phyloP scores from a whole-genome alignment of 2,888 invertebrate genomes.

The Steinernema carpocapsae region DNA sequence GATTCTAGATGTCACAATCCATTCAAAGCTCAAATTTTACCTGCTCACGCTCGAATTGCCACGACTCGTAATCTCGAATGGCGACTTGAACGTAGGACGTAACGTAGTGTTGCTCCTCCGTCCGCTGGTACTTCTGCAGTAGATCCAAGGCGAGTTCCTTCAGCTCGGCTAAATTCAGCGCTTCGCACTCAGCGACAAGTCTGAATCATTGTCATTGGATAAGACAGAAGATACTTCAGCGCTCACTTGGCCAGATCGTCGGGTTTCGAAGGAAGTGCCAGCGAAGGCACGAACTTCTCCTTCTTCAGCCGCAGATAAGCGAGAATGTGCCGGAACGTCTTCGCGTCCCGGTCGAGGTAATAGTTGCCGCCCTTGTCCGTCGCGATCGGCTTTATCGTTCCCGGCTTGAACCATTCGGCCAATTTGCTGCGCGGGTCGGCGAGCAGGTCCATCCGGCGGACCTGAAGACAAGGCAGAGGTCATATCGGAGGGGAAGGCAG shows the following conservation, averaged over 20 bases:
- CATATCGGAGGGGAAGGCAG: not conserved
- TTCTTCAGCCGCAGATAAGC: constrained; percentile 92
- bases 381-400: constrained; percentile 59
- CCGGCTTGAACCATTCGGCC: constrained; percentile 65
- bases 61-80: constrained; percentile 65
- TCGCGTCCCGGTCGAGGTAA: constrained; percentile 96
- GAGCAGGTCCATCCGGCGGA: constrained; percentile 62
- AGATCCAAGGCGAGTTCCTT: constrained; percentile 66
- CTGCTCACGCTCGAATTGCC: constrained; percentile 67
- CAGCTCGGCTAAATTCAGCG: constrained; percentile 65
- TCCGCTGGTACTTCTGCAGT: constrained; percentile 65
- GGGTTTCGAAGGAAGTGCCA: constrained; percentile 68
- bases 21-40: constrained; percentile 39
- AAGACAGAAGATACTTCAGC: too few relatives aligned
- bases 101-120: constrained; percentile 68
- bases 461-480: constrained; percentile 49
- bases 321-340: constrained; percentile 94
- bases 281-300: constrained; percentile 64
- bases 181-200: constrained; percentile 67
- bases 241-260: constrained; percentile 67
- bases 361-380: constrained; percentile 75
- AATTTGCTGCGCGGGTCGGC: constrained; percentile 66
- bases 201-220: constrained; percentile 43
- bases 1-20: not conserved
- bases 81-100: constrained; percentile 65